These are phyloP conservation scores for Plecturocebus donacophilus DNA, from an alignment of 2,113 vertebrate species.

Conservation along the genomic window DNA sequence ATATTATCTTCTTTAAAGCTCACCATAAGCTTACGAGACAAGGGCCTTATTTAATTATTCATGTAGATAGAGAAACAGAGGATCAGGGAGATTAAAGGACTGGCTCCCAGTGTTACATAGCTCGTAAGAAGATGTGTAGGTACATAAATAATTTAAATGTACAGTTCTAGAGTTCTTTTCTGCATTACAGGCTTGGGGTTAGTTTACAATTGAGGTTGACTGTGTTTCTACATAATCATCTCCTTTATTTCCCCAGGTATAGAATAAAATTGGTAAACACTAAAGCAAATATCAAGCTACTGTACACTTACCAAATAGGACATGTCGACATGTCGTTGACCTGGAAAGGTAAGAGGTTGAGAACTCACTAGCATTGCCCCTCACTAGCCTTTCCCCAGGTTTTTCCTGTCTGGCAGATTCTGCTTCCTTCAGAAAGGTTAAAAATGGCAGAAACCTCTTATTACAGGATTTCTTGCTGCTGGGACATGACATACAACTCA, in stretches of 20 bases:
- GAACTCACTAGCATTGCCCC: not conserved
- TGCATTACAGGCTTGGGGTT: not conserved
- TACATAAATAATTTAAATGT: not conserved
- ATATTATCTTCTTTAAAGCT: not conserved
- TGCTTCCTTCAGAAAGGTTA: not conserved
- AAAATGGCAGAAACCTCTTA: not conserved
- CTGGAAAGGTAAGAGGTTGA: not conserved
- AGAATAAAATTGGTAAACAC: not conserved
- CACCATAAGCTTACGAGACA: not conserved
- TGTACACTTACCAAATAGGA: not conserved
- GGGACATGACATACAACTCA: not conserved
- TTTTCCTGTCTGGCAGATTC: not conserved
- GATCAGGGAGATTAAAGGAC: not conserved
- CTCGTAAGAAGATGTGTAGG: not conserved
- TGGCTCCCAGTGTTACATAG: not conserved
- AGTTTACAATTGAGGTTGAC: not conserved
- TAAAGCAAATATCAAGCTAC: not conserved
- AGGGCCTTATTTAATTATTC: not conserved
- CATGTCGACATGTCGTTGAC: rapidly evolving
- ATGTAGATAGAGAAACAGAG: not conserved
- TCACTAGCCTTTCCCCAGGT: not conserved
- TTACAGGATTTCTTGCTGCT: not conserved
- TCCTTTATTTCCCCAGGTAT: not conserved
- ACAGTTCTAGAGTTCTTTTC: not conserved
- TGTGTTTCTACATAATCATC: not conserved